Evolutionary conservation across 2,113 vertebrate species (phyloP).

Genomic region (Parus major): DNA sequence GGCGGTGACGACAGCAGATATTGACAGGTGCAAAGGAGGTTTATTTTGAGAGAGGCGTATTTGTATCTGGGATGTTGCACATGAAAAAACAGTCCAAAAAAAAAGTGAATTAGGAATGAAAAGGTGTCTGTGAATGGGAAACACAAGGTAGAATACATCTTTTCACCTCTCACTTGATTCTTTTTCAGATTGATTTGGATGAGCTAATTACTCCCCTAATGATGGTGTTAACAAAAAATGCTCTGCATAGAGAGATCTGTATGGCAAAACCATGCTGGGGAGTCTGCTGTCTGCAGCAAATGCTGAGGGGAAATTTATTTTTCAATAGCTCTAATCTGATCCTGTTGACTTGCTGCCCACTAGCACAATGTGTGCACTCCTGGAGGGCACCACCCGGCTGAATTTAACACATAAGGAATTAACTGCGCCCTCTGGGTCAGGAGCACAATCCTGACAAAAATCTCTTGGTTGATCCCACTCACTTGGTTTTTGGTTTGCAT

Average conservation of each 20-base stretch:
- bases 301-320: background rate
- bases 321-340: background rate
- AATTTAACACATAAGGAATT: background rate
- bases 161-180: background rate
- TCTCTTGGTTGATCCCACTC: background rate
- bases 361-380: background rate
- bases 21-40: background rate
- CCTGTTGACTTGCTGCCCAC: background rate
- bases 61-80: background rate
- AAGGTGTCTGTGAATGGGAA: background rate
- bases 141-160: background rate
- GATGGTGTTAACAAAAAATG: background rate
- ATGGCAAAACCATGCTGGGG: background rate
- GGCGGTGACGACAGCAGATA: background rate
- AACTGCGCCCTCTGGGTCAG: background rate
- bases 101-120: background rate
- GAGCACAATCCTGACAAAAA: background rate
- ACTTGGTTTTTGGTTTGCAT: background rate
- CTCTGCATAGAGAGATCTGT: background rate
- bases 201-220: background rate
- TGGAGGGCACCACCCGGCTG: rapidly evolving
- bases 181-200: background rate
- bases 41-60: background rate
- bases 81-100: background rate
- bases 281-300: background rate